Evolutionary conservation across 2,888 invertebrate genomes (phyloP).

Genomic region (Furcula furcula): DNA sequence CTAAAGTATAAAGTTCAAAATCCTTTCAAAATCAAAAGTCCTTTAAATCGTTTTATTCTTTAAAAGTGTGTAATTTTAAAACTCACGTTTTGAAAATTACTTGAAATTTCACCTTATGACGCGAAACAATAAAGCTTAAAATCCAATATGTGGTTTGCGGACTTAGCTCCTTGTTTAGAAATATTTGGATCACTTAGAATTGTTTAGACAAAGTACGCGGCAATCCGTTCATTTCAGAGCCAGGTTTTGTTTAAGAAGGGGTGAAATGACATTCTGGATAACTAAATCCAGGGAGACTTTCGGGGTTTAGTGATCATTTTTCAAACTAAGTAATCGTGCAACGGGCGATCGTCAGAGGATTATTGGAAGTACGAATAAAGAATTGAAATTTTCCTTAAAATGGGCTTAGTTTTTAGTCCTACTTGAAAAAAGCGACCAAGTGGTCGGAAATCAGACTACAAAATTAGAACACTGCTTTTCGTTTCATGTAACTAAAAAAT

Average conservation of each 20-base stretch:
- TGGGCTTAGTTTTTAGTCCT: too few species aligned
- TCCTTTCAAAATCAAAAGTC: slow-evolving; percentile 20
- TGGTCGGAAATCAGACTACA: too few species aligned
- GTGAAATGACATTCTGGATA: slow-evolving; percentile 74
- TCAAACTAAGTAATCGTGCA: slow-evolving; percentile 59
- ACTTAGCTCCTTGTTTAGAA: slow-evolving; percentile 38
- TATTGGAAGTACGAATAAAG: too few species aligned
- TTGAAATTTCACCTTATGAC: slow-evolving; percentile 9
- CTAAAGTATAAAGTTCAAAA: slow-evolving; percentile 33
- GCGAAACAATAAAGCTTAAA: slow-evolving; percentile 8
- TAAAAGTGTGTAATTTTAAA: slow-evolving; percentile 41
- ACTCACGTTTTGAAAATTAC: slow-evolving; percentile 38
- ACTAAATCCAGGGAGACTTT: slow-evolving; percentile 56
- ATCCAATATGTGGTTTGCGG: slow-evolving; percentile 15
- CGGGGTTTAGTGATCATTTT: slow-evolving; percentile 65
- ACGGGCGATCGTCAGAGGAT: slow-evolving; percentile 17
- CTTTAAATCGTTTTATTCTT: slow-evolving; percentile 44
- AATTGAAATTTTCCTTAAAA: too few species aligned
- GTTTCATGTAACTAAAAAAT: too few species aligned
- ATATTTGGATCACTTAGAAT: slow-evolving; percentile 62
- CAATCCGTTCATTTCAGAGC: slow-evolving; percentile 73
- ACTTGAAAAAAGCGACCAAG: too few species aligned
- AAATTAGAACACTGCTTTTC: too few species aligned
- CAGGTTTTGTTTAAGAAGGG: slow-evolving; percentile 74
- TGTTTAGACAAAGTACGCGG: slow-evolving; percentile 72